Base-by-base conservation (phyloP, 2,113 vertebrate genomes). In the Cephalopterus ornatus region DNA sequence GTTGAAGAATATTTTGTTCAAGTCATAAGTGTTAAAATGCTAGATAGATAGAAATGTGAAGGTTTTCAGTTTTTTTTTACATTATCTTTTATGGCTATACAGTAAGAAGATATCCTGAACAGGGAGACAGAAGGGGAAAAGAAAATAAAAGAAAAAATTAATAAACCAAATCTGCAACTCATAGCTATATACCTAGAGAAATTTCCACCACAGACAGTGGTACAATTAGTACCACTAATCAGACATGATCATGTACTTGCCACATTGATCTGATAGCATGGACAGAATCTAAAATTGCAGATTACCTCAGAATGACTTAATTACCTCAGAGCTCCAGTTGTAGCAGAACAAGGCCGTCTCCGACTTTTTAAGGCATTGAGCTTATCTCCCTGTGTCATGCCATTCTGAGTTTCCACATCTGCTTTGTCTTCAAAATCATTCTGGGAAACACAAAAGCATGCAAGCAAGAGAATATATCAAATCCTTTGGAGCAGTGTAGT, bases 341-440 rank as follows among this genome's bases (percentile, higher is more conserved):
- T 97, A 46, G 98, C 89, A 5, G 98, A 97, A 8, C 98, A 98
- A 15, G 98, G 98, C 41, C 98, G 98, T 27, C 99, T 98, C 44
- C 98, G 98, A 93, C 98, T 98, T 96, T 99, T 99, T 98, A 99
- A 98, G 97, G 99, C 99, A 98, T 99, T 99, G 35, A 99, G 98
- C 97, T 99, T 99, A 97, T 99, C 99, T 98, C 99, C 99, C 96
- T 99, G 99, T 1, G 99, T 99, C 93, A 99, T 86, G 33, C 77
- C 96, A 61, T 93, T 97, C 94, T 97, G 97, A 70, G 88, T 50
- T 89, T 98, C 98, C 78, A 91, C 66, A 20, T 95, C 96, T 61
- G 96, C 96, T 24, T 98, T 94, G 6, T 99, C 99, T 74, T 98
- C 97, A 35, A 87, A 92, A 88, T 98, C 98, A 39, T 93, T 96